A percentile compares a stretch with the other conserved stretches of the same genome.
Conservation (phyloP, 2,113 vertebrate species). For the Bungarus multicinctus region DNA sequence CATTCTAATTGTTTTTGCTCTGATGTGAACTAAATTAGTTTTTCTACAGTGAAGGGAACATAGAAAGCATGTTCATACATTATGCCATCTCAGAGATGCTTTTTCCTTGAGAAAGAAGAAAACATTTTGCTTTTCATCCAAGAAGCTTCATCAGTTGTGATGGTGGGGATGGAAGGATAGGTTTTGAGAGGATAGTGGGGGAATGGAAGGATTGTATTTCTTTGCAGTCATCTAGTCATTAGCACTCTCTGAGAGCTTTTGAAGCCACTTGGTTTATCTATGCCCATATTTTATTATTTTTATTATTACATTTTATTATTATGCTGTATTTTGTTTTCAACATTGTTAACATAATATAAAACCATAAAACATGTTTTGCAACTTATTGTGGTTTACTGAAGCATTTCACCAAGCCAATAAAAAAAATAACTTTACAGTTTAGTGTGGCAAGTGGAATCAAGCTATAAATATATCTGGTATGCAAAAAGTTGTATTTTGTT, state of each 20-base stretch:
- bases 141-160: background rate
- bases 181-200: background rate
- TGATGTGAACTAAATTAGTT: background rate
- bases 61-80: background rate
- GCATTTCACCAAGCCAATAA: background rate
- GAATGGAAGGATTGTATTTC: background rate
- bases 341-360: background rate
- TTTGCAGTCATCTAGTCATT: too few relatives aligned
- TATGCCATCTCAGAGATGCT: too few relatives aligned
- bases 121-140: background rate
- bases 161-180: background rate
- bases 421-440: background rate
- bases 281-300: background rate
- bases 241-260: background rate
- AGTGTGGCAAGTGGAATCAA: background rate
- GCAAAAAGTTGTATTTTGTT: background rate
- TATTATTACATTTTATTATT: background rate
- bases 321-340: background rate
- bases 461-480: background rate
- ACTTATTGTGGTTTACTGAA: background rate
- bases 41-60: background rate
- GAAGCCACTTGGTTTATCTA: background rate
- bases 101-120: background rate
- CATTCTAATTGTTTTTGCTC: background rate
- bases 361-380: background rate